Evolutionary conservation across 2,888 invertebrate species (phyloP).

Genomic region (Scaptomyza parva): DNA sequence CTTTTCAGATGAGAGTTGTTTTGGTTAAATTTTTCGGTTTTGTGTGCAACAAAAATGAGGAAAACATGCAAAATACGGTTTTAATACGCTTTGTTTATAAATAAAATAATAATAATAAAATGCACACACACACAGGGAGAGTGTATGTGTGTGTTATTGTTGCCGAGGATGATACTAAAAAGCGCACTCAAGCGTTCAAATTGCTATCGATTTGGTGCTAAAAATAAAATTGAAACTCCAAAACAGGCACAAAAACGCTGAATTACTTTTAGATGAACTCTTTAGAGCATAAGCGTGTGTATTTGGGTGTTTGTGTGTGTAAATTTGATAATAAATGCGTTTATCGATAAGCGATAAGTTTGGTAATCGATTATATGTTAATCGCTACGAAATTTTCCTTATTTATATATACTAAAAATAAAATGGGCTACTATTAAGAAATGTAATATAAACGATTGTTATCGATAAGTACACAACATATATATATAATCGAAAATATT

Average conservation of each 20-base stretch:
- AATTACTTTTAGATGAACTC: constrained; percentile 1
- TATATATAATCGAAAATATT: too few relatives aligned
- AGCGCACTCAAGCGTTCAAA: constrained; percentile 76
- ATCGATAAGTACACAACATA: background rate
- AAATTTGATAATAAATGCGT: background rate
- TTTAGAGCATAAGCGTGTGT: background rate
- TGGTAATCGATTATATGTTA: background rate
- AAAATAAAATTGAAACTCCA: constrained; percentile 57
- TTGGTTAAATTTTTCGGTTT: background rate
- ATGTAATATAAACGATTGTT: background rate
- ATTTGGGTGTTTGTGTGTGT: background rate
- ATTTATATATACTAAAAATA: background rate
- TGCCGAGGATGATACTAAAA: constrained; percentile 37
- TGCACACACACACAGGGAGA: constrained; percentile 1
- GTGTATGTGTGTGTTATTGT: constrained; percentile 35
- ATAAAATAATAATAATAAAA: too few relatives aligned
- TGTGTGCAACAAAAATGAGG: constrained; percentile 1
- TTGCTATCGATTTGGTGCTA: constrained; percentile 72
- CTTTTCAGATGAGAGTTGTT: background rate
- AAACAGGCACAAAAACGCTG: constrained; percentile 21
- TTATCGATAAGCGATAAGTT: background rate
- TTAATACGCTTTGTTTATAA: constrained; percentile 42
- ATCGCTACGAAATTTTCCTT: background rate
- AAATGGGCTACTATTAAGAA: background rate
- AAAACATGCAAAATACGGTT: constrained; percentile 8